Evolutionary conservation across 2,888 invertebrate species (phyloP), one percentile per base, ranked within the genome.

Genomic region (Allacma fusca): DNA sequence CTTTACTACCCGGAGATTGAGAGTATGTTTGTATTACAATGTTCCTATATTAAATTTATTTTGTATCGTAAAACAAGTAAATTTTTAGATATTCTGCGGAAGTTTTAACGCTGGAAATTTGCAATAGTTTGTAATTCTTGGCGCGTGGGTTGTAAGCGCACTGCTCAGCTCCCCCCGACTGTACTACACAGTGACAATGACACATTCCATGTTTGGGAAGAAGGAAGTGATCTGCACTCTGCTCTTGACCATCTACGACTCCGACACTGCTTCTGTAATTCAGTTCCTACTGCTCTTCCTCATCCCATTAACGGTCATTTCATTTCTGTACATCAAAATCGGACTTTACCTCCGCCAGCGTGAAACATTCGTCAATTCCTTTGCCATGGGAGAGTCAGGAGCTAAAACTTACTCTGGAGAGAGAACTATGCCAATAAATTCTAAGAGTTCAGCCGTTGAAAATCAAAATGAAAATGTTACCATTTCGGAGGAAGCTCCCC

Each of bases 271-370:
- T 86, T 94, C 94, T 86, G 91, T 92, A 87, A 91, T 93, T 81
- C 95, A 94, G 87, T 93, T 96, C 85, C 91, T 92, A 7, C 89
- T 95, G 9, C 91, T 95, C 80, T 96, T 95, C 87, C 89, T 93
- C 59, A 89, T 94, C 59, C 96, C 96, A 0, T 87, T 96, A 73
- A 88, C 91, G 70, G 91, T 94, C 29, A 94, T 96, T 91, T 86
- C 86, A 0, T 89, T 93, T 59, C 88, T 95, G 50, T 96, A 96
- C 86, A 92, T 93, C 50, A 90, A 92, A 84, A 95, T 96, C 77
- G 95, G 94, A 1, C 90, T 94, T 28, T 92, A 93, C 0, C 87
- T 96, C 57, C 96, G 95, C 9, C 34, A 34, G 5, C 34, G 34
- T 34, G 5, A 34, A 9, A 34, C 34, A 4, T 34, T 34, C 34